Conservation (phyloP, 2,113 vertebrate genomes). For the Chrysemys picta region DNA sequence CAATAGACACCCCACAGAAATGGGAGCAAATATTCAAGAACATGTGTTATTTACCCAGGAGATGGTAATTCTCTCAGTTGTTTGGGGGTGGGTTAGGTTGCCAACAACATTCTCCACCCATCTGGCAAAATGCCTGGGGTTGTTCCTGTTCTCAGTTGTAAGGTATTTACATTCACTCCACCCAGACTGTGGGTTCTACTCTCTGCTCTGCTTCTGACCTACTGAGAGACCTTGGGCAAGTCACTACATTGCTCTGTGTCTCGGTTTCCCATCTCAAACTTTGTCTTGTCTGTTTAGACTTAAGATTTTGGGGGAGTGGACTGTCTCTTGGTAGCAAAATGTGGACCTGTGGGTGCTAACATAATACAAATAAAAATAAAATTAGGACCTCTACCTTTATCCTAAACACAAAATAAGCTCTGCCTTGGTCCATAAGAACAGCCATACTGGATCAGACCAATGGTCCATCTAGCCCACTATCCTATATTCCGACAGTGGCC, state of each 20-base stretch:
- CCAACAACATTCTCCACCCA: background rate
- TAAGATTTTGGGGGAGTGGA: background rate
- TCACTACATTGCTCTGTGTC: background rate
- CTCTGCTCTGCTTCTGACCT: accelerated
- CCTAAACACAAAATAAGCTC: background rate
- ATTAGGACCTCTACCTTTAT: background rate
- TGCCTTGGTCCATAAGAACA: background rate
- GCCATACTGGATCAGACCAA: background rate
- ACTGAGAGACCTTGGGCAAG: background rate
- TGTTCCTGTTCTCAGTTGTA: background rate
- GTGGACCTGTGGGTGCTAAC: background rate
- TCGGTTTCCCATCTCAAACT: background rate
- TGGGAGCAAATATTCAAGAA: background rate
- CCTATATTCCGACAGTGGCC: background rate
- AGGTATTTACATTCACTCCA: background rate
- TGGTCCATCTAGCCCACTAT: background rate
- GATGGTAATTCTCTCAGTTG: background rate
- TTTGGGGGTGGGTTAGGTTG: background rate
- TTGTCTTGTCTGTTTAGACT: background rate
- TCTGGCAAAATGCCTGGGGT: background rate
- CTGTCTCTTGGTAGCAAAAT: background rate
- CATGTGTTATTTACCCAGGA: background rate
- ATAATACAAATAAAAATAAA: background rate
- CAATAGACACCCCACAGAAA: background rate
- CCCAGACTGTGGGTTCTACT: background rate